These are phyloP conservation scores for Thelaira solivaga DNA, from an alignment of 2,888 invertebrate genomes.

Conservation along the genomic window DNA sequence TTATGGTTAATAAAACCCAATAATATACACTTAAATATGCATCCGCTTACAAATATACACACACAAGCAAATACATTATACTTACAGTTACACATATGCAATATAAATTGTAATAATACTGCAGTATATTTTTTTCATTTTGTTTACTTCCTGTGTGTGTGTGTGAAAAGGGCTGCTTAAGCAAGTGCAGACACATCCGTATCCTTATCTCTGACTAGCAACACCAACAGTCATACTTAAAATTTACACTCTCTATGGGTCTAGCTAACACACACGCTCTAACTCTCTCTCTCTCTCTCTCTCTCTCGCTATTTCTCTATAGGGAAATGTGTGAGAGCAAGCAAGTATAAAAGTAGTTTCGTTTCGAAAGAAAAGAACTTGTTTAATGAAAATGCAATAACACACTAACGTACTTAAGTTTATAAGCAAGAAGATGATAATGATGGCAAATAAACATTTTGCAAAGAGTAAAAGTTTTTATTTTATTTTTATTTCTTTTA, in stretches of 20 bases:
- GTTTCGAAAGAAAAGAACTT: not conserved
- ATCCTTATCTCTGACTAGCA: slow-evolving; percentile 40
- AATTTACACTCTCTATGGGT: not conserved
- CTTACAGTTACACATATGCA: not conserved
- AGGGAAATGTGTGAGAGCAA: not conserved
- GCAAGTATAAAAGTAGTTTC: not conserved
- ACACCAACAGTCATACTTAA: not conserved
- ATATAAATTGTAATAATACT: slow-evolving; percentile 44
- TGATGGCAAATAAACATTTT: not conserved
- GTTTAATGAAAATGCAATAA: slow-evolving; percentile 48
- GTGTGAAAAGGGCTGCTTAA: slow-evolving; percentile 44
- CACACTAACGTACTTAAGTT: slow-evolving; percentile 29
- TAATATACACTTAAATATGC: not conserved
- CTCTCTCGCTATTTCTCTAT: not conserved
- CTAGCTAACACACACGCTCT: not conserved
- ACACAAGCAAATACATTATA: not conserved
- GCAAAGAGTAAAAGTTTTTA: slow-evolving; percentile 22
- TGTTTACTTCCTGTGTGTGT: slow-evolving; percentile 26
- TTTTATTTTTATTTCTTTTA: too few species aligned
- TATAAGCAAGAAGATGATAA: slow-evolving; percentile 20
- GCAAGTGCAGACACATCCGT: slow-evolving; percentile 50
- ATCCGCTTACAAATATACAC: too few species aligned
- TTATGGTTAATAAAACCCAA: slow-evolving; percentile 33
- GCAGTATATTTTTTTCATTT: slow-evolving; percentile 41
- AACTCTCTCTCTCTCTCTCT: not conserved